Conservation (phyloP, 2,888 invertebrate species). For the Drosophila sordidula region DNA sequence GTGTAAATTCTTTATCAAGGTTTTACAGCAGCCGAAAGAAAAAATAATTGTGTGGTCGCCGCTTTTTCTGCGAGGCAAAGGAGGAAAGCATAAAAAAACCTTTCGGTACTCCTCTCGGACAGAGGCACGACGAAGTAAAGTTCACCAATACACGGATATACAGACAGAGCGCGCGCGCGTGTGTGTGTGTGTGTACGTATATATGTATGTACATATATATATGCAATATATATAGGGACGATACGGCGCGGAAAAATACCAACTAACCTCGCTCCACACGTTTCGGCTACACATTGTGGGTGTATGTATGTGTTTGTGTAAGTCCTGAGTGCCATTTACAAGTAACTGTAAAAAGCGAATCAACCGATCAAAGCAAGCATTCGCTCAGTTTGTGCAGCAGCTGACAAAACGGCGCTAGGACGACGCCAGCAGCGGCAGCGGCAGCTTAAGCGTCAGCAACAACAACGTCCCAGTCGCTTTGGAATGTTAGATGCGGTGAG, state of each 20-base stretch:
- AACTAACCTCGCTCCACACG: constrained; percentile 67
- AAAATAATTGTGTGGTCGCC: constrained; percentile 37
- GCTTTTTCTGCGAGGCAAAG: constrained; percentile 49
- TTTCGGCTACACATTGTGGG: constrained; percentile 50
- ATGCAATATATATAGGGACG: constrained; percentile 70
- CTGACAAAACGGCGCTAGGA: constrained; percentile 40
- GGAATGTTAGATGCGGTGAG: constrained; percentile 85
- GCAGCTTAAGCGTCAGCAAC: constrained; percentile 40
- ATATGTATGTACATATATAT: constrained; percentile 46
- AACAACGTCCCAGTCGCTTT: constrained; percentile 76
- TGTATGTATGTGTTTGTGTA: constrained; percentile 28
- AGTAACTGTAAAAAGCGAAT: constrained; percentile 34
- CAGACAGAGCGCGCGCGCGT: constrained; percentile 24
- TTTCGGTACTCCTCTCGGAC: constrained; percentile 67
- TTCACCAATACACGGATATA: constrained; percentile 58
- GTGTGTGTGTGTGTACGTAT: constrained; percentile 33
- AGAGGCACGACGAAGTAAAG: constrained; percentile 54
- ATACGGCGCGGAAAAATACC: constrained; percentile 74
- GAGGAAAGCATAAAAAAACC: constrained; percentile 48
- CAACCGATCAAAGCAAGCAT: constrained; percentile 31
- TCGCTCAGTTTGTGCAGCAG: constrained; percentile 34
- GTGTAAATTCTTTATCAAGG: constrained; percentile 12
- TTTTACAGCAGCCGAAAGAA: constrained; percentile 14
- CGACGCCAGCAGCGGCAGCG: constrained; percentile 39
- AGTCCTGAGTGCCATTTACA: constrained; percentile 57